Percentiles rank a stretch among this genome's conserved stretches.
These are phyloP conservation scores for Leucoptera coffeella DNA, from an alignment of 2,888 invertebrate genomes.

Conservation along the genomic window DNA sequence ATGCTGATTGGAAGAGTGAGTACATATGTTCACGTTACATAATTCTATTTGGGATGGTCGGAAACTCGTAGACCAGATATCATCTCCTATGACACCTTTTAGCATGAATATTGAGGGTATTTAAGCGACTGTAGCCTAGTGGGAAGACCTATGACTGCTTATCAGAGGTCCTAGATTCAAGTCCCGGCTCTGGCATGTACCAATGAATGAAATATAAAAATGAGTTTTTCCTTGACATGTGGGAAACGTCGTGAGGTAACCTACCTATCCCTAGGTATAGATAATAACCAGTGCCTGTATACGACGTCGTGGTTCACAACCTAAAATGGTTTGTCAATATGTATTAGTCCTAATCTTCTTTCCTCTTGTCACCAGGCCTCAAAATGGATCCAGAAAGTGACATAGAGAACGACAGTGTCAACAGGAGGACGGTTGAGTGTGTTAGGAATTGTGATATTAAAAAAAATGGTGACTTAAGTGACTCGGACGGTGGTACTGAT, in stretches of 20 bases:
- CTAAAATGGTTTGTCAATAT: not conserved
- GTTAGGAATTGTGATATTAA: conserved; percentile 46
- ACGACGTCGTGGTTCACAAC: too few species aligned
- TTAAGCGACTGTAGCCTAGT: not conserved
- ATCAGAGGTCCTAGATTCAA: too few species aligned
- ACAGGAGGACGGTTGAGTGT: conserved; percentile 46
- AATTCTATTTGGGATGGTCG: too few species aligned
- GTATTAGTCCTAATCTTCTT: conserved; percentile 12
- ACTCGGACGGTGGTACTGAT: too few species aligned
- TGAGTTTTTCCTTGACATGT: too few species aligned
- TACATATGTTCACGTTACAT: too few species aligned
- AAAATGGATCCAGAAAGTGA: conserved; percentile 48
- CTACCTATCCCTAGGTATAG: too few species aligned
- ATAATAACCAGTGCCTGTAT: too few species aligned
- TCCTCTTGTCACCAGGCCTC: conserved; percentile 45
- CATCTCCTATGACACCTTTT: not conserved
- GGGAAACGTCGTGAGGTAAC: too few species aligned
- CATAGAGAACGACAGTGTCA: conserved; percentile 42
- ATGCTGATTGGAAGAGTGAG: conserved; percentile 72
- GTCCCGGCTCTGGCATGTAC: too few species aligned
- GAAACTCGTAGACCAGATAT: not conserved
- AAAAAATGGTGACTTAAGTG: conserved; percentile 16
- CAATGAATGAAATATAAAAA: too few species aligned
- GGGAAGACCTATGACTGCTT: too few species aligned
- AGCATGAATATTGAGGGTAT: not conserved